phyloP scores from a whole-genome alignment of 1,140 invertebrate species.

The Drosophila takahashii region DNA sequence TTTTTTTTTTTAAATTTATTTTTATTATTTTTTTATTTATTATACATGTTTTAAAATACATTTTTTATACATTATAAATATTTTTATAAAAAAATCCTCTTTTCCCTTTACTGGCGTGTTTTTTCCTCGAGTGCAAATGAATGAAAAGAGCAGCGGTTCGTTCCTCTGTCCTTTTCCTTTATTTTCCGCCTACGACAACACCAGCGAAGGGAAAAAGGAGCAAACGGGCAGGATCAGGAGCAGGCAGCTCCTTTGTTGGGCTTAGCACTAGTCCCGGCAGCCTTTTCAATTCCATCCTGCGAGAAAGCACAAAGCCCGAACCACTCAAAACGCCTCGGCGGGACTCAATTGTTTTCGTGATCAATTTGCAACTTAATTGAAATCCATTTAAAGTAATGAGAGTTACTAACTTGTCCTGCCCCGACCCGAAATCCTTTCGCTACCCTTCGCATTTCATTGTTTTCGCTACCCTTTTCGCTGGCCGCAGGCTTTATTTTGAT shows the following conservation, averaged over 20 bases:
- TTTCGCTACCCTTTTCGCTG: slow-evolving; percentile 29
- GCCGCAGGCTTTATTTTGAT: slow-evolving; percentile 46
- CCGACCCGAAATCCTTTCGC: slow-evolving; percentile 21
- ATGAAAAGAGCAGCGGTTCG: slow-evolving; percentile 46
- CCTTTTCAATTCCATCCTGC: slow-evolving; percentile 7
- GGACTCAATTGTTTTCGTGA: slow-evolving; percentile 81
- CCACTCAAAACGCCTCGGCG: slow-evolving; percentile 74
- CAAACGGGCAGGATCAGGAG: slow-evolving; percentile 30
- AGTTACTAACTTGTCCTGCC: slow-evolving; percentile 77
- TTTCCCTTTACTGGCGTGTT: background rate
- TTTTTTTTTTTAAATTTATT: too few relatives aligned
- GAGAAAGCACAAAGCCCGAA: slow-evolving; percentile 50
- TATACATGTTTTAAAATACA: too few relatives aligned
- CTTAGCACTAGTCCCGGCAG: slow-evolving; percentile 28
- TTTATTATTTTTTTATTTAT: too few relatives aligned
- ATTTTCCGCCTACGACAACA: slow-evolving; percentile 26
- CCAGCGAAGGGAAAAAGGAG: background rate
- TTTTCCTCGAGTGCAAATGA: slow-evolving; percentile 29
- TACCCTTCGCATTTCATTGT: slow-evolving; percentile 10
- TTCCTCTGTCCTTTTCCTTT: background rate
- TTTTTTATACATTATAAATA: too few relatives aligned
- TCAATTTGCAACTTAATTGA: slow-evolving; percentile 84
- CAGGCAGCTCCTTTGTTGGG: slow-evolving; percentile 42
- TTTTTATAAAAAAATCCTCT: too few relatives aligned
- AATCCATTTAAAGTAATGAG: slow-evolving; percentile 85